Evolutionary conservation across 2,113 vertebrate genomes (phyloP), one percentile per base, ranked within the genome.

Genomic region (Fulmarus glacialis): DNA sequence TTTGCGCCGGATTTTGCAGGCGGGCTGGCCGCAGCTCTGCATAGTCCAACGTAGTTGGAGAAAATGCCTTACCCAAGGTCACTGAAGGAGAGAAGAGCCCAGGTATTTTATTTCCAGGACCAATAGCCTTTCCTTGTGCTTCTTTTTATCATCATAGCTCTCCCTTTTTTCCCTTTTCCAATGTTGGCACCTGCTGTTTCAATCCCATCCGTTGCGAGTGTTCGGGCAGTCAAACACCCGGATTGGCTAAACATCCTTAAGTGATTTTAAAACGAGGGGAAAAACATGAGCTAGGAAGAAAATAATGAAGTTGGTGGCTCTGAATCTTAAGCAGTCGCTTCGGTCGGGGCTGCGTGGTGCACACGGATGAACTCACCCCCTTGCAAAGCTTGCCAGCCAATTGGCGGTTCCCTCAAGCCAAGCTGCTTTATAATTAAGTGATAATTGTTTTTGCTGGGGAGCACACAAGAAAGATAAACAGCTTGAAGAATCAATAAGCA

Each of bases 371-470:
- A 98, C 97, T 98, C 92, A 79, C 74, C 95, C 97, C 97, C 81
- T 93, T 64, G 63, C 96, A 91, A 89, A 67, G 74, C 93, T 98
- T 74, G 66, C 91, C 98, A 98, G 87, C 97, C 96, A 97, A 97
- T 96, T 90, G 97, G 94, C 68, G 95, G 72, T 95, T 97, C 97
- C 97, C 97, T 96, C 94, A 94, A 98, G 97, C 95, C 97, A 98
- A 97, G 96, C 95, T 97, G 98, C 98, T 98, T 98, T 98, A 97
- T 98, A 98, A 98, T 98, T 98, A 98, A 98, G 98, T 98, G 97
- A 98, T 98, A 98, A 98, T 98, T 98, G 97, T 98, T 98, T 97
- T 98, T 97, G 72, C 93, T 95, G 95, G 95, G 95, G 97, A 98
- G 97, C 96, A 81, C 96, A 95, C 60, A 89, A 96, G 98, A 97